Conservation (phyloP, 2,113 vertebrate genomes). For the Eleginops maclovinus region DNA sequence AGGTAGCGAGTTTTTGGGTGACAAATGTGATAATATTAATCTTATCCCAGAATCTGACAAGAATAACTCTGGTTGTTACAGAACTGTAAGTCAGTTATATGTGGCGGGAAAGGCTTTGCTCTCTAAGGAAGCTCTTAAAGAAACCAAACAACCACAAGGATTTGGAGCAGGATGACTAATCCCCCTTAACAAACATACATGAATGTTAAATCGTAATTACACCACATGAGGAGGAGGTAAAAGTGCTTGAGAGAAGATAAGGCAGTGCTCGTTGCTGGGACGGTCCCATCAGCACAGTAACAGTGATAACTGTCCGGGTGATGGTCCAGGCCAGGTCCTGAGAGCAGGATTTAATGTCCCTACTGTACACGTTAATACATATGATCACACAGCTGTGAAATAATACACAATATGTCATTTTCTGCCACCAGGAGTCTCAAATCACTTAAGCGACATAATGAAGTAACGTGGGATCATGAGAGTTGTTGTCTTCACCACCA, state of each 20-base stretch:
- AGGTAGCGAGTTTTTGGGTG: neutral
- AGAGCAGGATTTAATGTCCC: neutral
- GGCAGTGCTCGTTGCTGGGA: too few relatives aligned
- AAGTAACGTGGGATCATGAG: too few relatives aligned
- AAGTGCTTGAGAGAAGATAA: too few relatives aligned
- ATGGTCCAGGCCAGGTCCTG: neutral
- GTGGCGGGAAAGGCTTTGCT: neutral
- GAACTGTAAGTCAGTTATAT: neutral
- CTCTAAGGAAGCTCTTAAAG: constrained; percentile 2
- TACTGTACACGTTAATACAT: neutral
- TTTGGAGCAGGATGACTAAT: neutral
- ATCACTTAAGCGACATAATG: too few relatives aligned
- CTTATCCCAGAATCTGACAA: too few relatives aligned
- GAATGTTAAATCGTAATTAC: neutral
- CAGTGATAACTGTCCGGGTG: too few relatives aligned
- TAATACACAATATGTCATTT: too few relatives aligned
- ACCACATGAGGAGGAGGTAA: neutral
- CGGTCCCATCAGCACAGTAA: neutral
- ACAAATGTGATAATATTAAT: too few relatives aligned
- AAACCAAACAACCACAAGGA: neutral
- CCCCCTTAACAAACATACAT: neutral
- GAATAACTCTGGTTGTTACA: too few relatives aligned
- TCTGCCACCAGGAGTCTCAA: too few relatives aligned
- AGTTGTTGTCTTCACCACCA: too few relatives aligned
- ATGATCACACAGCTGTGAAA: neutral